Percentiles rank a stretch among this genome's conserved stretches.
phyloP scores from a whole-genome alignment of 1,140 invertebrate species.

The Platorchestia sp. region DNA sequence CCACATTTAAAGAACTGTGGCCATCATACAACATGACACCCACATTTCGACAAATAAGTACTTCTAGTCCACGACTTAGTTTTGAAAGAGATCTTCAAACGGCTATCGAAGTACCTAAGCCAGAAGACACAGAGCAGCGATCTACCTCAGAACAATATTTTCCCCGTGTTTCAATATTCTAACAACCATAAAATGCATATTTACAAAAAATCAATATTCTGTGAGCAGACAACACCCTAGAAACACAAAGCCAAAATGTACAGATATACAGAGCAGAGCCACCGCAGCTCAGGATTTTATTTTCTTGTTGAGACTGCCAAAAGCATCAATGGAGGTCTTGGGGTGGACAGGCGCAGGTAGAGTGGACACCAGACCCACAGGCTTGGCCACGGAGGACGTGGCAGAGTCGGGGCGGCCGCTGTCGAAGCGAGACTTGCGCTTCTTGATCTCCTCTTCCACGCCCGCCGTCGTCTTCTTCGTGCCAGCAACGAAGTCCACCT shows the following conservation, averaged over 20 bases:
- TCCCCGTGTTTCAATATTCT: not conserved
- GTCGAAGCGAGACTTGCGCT: constrained; percentile 70
- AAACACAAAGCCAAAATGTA: not conserved
- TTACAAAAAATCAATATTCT: not conserved
- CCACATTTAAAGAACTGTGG: too few relatives aligned
- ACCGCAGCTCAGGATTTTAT: not conserved
- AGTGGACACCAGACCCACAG: constrained; percentile 68
- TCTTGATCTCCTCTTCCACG: constrained; percentile 67
- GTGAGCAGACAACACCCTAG: not conserved
- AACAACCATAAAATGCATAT: not conserved
- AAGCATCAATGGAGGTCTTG: constrained; percentile 70
- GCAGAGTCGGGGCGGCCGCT: constrained; percentile 64
- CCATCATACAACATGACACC: too few relatives aligned
- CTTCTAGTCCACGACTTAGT: too few relatives aligned
- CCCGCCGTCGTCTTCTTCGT: constrained; percentile 72
- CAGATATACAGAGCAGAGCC: not conserved
- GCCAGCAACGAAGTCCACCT: constrained; percentile 87
- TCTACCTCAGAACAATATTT: not conserved
- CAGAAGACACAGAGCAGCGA: not conserved
- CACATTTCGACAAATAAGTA: too few relatives aligned
- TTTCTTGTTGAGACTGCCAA: constrained; percentile 70
- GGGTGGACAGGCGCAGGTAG: constrained; percentile 68
- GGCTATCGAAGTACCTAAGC: too few relatives aligned
- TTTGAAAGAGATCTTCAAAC: too few relatives aligned
- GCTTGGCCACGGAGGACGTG: constrained; percentile 61